These are phyloP conservation scores for Peromyscus leucopus DNA, from an alignment of 2,113 vertebrate genomes.

Conservation along the genomic window DNA sequence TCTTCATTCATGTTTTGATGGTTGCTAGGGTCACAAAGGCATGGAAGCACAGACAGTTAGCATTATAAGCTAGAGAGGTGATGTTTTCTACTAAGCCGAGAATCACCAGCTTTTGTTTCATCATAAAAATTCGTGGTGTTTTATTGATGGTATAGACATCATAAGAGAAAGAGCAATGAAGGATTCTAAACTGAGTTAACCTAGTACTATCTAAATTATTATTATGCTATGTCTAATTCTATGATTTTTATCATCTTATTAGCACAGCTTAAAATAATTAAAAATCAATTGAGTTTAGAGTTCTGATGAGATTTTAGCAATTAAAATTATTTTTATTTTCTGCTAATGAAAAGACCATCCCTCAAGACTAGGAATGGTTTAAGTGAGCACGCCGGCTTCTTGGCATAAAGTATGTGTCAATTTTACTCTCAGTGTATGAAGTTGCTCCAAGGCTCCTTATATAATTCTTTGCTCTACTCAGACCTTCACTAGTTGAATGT, in stretches of 20 bases:
- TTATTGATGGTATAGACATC: not conserved
- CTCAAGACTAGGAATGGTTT: not conserved
- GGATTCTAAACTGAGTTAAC: not conserved
- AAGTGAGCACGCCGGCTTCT: conserved; percentile 1
- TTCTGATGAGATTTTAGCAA: not conserved
- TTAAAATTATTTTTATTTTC: conserved; percentile 36
- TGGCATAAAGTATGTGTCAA: conserved; percentile 39
- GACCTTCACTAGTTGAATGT: conserved; percentile 10
- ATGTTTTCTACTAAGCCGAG: not conserved
- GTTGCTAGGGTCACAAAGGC: not conserved
- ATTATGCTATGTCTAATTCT: not conserved
- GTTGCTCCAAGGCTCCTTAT: conserved; percentile 21
- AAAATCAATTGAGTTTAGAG: not conserved
- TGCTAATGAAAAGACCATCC: conserved; percentile 23
- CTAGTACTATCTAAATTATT: not conserved
- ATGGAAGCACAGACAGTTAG: not conserved
- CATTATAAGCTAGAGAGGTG: not conserved
- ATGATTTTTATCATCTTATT: not conserved
- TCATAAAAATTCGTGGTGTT: not conserved
- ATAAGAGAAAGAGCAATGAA: conserved; percentile 38
- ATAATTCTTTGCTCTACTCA: conserved; percentile 27
- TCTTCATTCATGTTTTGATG: not conserved
- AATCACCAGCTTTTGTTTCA: not conserved
- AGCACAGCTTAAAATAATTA: not conserved
- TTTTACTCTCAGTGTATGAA: conserved; percentile 57